phyloP scores from a whole-genome alignment of 2,888 invertebrate species.

The Agrochola lota region DNA sequence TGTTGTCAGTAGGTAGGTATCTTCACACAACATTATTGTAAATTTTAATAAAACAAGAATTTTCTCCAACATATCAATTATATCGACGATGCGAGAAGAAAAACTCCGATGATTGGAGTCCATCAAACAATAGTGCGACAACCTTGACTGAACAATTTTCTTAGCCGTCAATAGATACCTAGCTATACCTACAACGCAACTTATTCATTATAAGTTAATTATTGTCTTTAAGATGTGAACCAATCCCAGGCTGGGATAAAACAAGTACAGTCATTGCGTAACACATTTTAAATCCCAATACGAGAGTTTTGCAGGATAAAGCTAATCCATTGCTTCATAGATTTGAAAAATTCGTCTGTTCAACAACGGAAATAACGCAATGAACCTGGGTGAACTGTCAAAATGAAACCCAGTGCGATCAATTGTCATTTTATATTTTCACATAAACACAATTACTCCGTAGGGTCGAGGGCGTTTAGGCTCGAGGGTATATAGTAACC shows the following conservation, averaged over 20 bases:
- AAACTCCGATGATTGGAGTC: conserved; percentile 22
- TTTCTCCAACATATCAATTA: conserved; percentile 5
- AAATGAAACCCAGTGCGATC: no score
- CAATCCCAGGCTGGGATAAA: background rate
- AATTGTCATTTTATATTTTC: no score
- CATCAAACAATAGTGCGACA: conserved; percentile 53
- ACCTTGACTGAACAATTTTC: conserved; percentile 54
- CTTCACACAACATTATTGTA: background rate
- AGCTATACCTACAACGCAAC: conserved; percentile 6
- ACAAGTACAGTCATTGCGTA: background rate
- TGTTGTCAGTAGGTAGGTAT: background rate
- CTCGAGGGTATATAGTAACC: background rate
- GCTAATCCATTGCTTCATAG: no score
- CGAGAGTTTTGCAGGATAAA: no score
- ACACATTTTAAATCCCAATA: no score
- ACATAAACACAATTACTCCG: no score
- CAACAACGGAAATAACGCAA: no score
- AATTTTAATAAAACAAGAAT: background rate
- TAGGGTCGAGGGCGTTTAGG: background rate
- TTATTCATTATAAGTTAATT: conserved; percentile 31
- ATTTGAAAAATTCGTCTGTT: no score
- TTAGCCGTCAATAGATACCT: background rate
- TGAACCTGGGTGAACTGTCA: no score
- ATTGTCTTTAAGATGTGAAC: conserved; percentile 4
- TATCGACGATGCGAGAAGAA: conserved; percentile 3